These are phyloP conservation scores for Solenopsis invicta DNA, from an alignment of 1,140 invertebrate genomes.

Conservation along the genomic window DNA sequence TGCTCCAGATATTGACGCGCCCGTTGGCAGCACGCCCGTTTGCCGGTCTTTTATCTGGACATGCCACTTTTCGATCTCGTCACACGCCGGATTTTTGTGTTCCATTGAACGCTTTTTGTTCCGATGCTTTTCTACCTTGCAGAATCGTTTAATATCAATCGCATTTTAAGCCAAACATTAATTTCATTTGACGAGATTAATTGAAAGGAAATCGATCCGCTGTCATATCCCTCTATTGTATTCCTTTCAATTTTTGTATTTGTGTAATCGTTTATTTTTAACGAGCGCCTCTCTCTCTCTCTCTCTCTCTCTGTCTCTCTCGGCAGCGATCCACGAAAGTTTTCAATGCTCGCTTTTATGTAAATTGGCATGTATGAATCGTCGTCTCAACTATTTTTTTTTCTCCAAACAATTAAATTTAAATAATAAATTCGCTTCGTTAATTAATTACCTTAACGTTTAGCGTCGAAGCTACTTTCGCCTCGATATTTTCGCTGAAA, in stretches of 20 bases:
- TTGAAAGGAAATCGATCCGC: constrained; percentile 6
- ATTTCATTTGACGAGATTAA: constrained; percentile 22
- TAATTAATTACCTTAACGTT: constrained; percentile 1
- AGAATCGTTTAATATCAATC: constrained; percentile 45
- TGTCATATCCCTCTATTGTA: neutral
- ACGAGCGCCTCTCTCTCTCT: neutral
- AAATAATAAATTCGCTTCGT: neutral
- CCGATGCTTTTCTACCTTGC: neutral
- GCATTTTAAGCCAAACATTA: constrained; percentile 28
- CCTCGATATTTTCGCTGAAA: neutral
- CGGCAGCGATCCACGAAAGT: neutral
- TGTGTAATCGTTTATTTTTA: neutral
- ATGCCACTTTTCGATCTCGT: constrained; percentile 43
- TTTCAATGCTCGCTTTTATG: neutral
- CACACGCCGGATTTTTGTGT: constrained; percentile 32
- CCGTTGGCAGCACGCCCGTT: neutral
- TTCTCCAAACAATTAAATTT: neutral
- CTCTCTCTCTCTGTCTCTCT: too few species aligned
- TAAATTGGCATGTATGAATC: constrained; percentile 4
- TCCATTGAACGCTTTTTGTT: neutral
- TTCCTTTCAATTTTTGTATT: neutral
- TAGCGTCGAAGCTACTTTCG: neutral
- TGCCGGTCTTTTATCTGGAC: constrained; percentile 16
- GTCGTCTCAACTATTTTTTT: neutral
- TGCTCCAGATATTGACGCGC: constrained; percentile 27